A percentile compares a stretch with the other conserved stretches of the same genome.
Evolutionary conservation across 64 coral and sea anemone species (phyloP).

Genomic region (Acropora yongei): DNA sequence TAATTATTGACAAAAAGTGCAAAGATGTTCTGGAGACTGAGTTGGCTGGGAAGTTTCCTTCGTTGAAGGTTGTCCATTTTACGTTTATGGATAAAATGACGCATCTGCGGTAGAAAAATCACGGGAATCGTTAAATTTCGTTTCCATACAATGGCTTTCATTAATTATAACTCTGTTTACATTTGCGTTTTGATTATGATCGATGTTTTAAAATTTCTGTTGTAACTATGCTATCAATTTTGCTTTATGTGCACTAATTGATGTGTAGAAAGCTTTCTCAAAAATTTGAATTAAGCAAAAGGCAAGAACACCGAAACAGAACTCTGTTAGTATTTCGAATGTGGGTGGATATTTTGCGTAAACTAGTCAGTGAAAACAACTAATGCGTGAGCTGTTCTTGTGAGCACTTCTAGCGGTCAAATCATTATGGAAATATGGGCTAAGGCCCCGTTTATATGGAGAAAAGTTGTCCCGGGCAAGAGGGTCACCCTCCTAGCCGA

Average conservation of each 20-base stretch:
- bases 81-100: not conserved
- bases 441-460: too few species aligned
- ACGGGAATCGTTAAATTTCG: not conserved
- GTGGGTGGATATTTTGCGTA: too few species aligned
- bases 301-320: not conserved
- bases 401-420: too few species aligned
- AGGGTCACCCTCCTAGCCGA: too few species aligned
- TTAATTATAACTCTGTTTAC: too few species aligned
- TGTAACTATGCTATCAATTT: not conserved
- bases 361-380: too few species aligned
- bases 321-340: not conserved
- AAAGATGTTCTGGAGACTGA: not conserved
- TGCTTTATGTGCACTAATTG: not conserved
- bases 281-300: not conserved
- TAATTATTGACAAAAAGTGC: slow-evolving; percentile 53
- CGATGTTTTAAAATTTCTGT: not conserved
- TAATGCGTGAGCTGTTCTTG: too few species aligned
- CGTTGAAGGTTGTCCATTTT: slow-evolving; percentile 20
- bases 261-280: not conserved
- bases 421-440: too few species aligned
- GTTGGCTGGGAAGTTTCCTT: not conserved
- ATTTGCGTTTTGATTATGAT: not conserved
- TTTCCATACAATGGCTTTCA: too few species aligned
- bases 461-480: too few species aligned
- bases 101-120: not conserved